Percentiles rank a stretch among this genome's conserved stretches.
phyloP scores from a whole-genome alignment of 2,888 invertebrate species.

The Orthosia incerta region DNA sequence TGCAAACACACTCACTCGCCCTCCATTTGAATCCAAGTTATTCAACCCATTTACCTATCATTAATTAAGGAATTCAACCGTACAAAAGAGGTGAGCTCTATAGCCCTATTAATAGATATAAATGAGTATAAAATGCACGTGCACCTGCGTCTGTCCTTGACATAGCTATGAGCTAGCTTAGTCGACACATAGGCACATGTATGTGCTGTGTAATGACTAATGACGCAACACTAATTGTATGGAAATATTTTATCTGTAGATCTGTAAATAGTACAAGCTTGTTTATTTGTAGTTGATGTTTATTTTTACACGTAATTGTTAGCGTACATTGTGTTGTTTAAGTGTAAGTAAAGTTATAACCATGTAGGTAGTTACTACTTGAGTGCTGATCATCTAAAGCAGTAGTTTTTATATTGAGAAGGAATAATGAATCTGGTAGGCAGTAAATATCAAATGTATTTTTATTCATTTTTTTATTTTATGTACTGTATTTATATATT shows the following conservation, averaged over 20 bases:
- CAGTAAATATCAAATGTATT: too few species aligned
- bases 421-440: too few species aligned
- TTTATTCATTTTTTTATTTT: too few species aligned
- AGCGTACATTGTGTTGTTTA: neutral
- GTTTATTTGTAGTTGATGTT: constrained; percentile 22
- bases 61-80: constrained; percentile 25
- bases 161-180: constrained; percentile 26
- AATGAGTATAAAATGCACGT: constrained; percentile 24
- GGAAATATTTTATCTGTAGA: constrained; percentile 9
- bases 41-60: constrained; percentile 13
- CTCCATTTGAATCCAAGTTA: neutral
- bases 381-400: neutral
- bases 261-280: neutral
- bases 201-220: constrained; percentile 36
- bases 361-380: neutral
- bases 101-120: constrained; percentile 23
- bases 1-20: neutral
- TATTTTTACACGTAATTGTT: constrained; percentile 17
- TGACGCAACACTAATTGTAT: constrained; percentile 43
- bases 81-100: constrained; percentile 28
- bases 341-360: neutral
- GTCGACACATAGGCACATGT: constrained; percentile 10
- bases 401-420: too few species aligned
- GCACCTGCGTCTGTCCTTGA: constrained; percentile 51
- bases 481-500: too few species aligned